Base-by-base conservation (phyloP, 2,888 invertebrate genomes). In the Apodemia hepburni region DNA sequence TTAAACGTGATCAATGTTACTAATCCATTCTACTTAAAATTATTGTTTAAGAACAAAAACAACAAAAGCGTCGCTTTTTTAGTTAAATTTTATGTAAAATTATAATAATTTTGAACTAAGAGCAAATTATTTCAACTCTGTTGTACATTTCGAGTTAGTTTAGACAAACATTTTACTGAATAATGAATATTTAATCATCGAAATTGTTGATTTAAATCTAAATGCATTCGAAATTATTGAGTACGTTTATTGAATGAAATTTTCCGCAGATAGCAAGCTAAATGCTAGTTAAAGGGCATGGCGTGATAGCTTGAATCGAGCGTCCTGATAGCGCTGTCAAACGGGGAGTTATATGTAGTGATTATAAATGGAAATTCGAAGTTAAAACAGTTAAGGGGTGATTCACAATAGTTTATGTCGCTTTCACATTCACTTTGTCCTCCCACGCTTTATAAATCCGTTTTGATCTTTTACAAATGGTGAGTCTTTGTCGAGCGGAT, bases 331-430 rank as follows among this genome's bases (percentile, higher is more conserved):
- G 65, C 61, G 60, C 61, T 58, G 61, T 65, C 64, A 66, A 66
- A 66, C 61, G 67, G 63, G 65, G 18, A 66, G 62, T 66, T 66
- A 66, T 58, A 63, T 62, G 66, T 67, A 62, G 69, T 67, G 68
- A 70, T 70, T 70, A 70, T 66, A 69, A 69, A 70, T 68, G 70
- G 69, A 70, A 68, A 70, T 69, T 65, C 68, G 64, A 68, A 68
- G 64, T 69, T 69, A 61, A 68, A 68, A 64, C 60, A 66, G 65
- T 65, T 65, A 64, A 67, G 64, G 64, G 66, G 69, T 65, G 59
- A 66, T 65, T 64, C 63, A 64, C 66, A 68, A 66, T 69, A 67
- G 67, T 68, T 65, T 66, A 42, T 22, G 18, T 66, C 65, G 65
- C 66, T 69, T 68, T 68, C 64, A 66, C 65, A 68, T 66, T 69